Conservation (phyloP, 2,113 vertebrate genomes). For the Synodontis membranacea region DNA sequence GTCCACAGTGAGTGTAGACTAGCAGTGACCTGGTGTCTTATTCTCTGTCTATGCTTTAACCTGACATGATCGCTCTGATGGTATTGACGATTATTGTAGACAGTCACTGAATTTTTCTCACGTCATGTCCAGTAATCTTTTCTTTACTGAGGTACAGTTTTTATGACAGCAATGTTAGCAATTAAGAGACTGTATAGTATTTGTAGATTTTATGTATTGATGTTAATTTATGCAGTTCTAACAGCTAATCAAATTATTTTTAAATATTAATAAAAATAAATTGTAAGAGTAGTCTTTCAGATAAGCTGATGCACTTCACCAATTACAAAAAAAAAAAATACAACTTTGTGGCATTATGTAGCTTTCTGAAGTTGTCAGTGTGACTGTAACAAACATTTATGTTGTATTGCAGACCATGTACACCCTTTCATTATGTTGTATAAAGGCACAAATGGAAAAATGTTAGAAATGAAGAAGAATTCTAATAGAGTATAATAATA, state of each 20-base stretch:
- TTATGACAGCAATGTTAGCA: constrained; percentile 8
- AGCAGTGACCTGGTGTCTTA: no score
- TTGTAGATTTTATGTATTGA: constrained; percentile 37
- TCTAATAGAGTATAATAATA: not conserved
- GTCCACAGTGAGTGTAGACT: no score
- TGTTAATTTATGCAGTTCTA: constrained; percentile 29
- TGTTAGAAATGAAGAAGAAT: constrained; percentile 1
- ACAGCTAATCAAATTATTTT: not conserved
- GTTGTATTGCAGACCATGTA: not conserved
- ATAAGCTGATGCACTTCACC: constrained; percentile 9
- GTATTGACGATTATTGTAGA: no score
- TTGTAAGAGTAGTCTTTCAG: not conserved
- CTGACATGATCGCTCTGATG: no score
- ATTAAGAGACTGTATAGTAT: constrained; percentile 33
- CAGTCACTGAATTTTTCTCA: no score
- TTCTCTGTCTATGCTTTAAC: no score
- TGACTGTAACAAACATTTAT: not conserved
- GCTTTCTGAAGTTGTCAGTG: not conserved
- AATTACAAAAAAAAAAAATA: not conserved
- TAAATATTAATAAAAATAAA: not conserved
- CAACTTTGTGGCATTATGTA: constrained; percentile 27
- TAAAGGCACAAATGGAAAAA: constrained; percentile 4
- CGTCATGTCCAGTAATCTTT: no score
- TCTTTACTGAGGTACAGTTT: constrained; percentile 23
- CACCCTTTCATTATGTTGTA: not conserved